Evolutionary conservation across 2,888 invertebrate species (phyloP).

Genomic region (Drosophila atripex): DNA sequence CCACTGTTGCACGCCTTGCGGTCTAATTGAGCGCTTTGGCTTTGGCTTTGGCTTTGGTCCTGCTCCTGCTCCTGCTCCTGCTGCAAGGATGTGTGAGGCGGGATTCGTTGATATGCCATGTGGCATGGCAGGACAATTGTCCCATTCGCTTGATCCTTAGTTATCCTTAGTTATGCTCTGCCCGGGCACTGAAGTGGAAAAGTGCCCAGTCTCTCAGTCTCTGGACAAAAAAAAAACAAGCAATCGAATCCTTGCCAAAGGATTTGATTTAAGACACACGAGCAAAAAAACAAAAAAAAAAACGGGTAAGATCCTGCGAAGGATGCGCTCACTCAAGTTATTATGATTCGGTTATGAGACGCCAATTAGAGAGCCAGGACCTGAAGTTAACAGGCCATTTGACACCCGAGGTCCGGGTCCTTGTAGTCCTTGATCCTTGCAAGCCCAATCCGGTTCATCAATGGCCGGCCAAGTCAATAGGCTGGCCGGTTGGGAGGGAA

Average conservation of each 20-base stretch:
- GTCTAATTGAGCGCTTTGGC: conserved; percentile 50
- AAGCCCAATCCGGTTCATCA: conserved; percentile 23
- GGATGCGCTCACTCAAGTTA: too few species aligned
- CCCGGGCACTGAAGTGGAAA: conserved; percentile 31
- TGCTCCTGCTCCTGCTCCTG: background rate
- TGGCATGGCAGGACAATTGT: conserved; percentile 32
- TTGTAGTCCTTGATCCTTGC: background rate
- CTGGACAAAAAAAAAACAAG: too few species aligned
- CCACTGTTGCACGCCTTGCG: conserved; percentile 16
- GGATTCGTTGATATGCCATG: conserved; percentile 10
- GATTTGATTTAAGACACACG: too few species aligned
- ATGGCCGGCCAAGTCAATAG: conserved; percentile 38
- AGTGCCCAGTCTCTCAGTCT: conserved; percentile 7
- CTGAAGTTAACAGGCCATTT: too few species aligned
- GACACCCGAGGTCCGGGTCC: background rate
- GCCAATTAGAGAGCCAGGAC: too few species aligned
- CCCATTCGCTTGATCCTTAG: conserved; percentile 45
- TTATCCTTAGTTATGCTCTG: conserved; percentile 40
- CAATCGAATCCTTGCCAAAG: too few species aligned
- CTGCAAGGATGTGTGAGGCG: background rate
- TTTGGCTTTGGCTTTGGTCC: conserved; percentile 46
- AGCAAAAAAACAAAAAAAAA: too few species aligned
- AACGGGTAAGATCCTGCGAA: too few species aligned
- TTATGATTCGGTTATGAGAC: too few species aligned
- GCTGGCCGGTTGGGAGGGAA: conserved; percentile 25